Percentiles rank a stretch among this genome's conserved stretches.
These are phyloP conservation scores for Pherbina coryleti DNA, from an alignment of 2,888 invertebrate species.

Conservation along the genomic window DNA sequence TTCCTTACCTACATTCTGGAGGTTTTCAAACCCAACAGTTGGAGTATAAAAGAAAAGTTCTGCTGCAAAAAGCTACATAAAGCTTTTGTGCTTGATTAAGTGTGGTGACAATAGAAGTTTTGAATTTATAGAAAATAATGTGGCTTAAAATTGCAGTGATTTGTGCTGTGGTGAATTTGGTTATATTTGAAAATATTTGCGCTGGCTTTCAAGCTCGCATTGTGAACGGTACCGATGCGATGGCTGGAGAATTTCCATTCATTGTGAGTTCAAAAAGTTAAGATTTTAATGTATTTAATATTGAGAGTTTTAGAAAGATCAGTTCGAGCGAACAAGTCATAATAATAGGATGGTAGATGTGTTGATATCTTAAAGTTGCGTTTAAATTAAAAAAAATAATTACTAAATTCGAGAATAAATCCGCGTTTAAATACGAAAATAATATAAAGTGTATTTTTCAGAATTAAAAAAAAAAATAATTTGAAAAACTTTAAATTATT, in stretches of 20 bases:
- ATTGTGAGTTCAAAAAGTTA: constrained; percentile 52
- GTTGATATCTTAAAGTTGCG: too few species aligned
- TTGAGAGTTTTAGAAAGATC: too few species aligned
- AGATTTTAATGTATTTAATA: too few species aligned
- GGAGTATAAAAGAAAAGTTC: constrained; percentile 1
- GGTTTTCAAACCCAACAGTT: neutral
- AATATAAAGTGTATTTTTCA: too few species aligned
- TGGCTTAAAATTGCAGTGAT: neutral
- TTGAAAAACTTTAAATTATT: too few species aligned
- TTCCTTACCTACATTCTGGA: constrained; percentile 6
- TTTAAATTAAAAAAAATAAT: too few species aligned
- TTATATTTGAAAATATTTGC: neutral
- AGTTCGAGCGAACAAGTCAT: too few species aligned
- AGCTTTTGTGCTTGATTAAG: neutral
- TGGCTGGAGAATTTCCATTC: constrained; percentile 60
- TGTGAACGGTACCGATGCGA: constrained; percentile 62
- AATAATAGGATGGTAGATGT: too few species aligned
- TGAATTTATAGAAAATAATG: neutral
- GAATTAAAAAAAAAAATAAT: too few species aligned
- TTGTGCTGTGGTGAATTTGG: neutral
- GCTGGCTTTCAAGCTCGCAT: constrained; percentile 51
- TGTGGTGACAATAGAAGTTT: neutral
- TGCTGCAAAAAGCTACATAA: neutral
- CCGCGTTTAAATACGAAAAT: too few species aligned
- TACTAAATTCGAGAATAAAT: too few species aligned